phyloP scores from a whole-genome alignment of 2,888 invertebrate species.

The Sesamia inferens region DNA sequence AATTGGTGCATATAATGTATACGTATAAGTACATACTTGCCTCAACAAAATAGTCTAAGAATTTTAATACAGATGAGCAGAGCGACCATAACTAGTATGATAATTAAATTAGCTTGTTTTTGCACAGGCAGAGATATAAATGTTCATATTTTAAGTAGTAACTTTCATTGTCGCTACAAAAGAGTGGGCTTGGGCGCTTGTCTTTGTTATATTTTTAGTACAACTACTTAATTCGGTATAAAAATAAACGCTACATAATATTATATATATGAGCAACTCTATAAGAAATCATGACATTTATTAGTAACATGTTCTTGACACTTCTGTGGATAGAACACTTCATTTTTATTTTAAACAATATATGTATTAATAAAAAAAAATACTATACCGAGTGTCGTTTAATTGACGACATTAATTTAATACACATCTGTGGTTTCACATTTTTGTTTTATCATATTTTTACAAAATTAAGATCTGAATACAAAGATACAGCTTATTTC shows the following conservation, averaged over 20 bases:
- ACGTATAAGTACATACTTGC: too few species aligned
- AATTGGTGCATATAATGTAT: too few species aligned
- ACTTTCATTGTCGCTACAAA: not conserved
- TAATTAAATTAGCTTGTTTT: not conserved
- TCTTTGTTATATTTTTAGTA: conserved; percentile 10
- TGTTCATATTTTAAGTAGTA: conserved; percentile 6
- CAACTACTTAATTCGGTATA: not conserved
- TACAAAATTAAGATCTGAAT: too few species aligned
- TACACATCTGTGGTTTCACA: not conserved
- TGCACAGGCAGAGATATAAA: conserved; percentile 9
- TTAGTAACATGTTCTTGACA: conserved; percentile 13
- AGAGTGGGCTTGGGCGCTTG: not conserved
- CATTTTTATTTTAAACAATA: not conserved
- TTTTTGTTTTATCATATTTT: too few species aligned
- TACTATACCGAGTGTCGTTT: not conserved
- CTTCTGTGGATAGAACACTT: not conserved
- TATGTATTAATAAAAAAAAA: not conserved
- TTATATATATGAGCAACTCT: not conserved
- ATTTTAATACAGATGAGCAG: not conserved
- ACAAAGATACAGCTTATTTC: too few species aligned
- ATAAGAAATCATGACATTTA: conserved; percentile 27
- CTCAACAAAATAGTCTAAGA: not conserved
- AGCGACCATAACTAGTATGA: not conserved
- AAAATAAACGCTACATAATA: conserved; percentile 2
- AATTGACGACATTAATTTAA: not conserved